phyloP scores from a whole-genome alignment of 2,888 invertebrate species.

The Marasmarcha lunaedactyla region DNA sequence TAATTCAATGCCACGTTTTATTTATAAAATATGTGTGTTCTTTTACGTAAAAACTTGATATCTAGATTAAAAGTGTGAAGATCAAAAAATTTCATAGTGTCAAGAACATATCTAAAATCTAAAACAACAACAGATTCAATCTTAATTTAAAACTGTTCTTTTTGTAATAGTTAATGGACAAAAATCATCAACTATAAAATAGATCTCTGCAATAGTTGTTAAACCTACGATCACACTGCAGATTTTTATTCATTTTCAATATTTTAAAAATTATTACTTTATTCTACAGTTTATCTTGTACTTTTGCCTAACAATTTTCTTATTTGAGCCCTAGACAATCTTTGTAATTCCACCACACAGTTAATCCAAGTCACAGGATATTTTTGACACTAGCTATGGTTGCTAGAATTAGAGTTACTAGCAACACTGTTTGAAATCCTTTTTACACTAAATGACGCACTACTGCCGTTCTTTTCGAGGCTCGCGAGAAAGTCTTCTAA shows the following conservation, averaged over 20 bases:
- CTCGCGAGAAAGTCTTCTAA: constrained; percentile 74
- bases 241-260: neutral
- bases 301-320: neutral
- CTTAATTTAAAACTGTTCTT: no score
- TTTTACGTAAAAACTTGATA: no score
- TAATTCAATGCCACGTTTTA: no score
- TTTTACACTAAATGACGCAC: constrained; percentile 47
- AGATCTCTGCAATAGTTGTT: no score
- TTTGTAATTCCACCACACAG: neutral
- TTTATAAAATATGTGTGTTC: no score
- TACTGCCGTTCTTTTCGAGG: constrained; percentile 61
- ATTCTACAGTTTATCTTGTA: constrained; percentile 1
- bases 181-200: neutral
- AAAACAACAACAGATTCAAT: no score
- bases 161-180: neutral
- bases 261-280: neutral
- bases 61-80: no score
- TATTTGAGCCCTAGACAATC: neutral
- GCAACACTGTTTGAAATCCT: constrained; percentile 41
- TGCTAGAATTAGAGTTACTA: constrained; percentile 29
- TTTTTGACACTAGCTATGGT: constrained; percentile 46
- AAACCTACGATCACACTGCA: no score
- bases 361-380: neutral
- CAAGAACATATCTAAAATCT: no score
- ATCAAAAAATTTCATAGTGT: no score